Evolutionary conservation across 64 coral and sea anemone species (phyloP), one percentile per base, ranked within the genome.

Genomic region (Stichodactyla mertensii): DNA sequence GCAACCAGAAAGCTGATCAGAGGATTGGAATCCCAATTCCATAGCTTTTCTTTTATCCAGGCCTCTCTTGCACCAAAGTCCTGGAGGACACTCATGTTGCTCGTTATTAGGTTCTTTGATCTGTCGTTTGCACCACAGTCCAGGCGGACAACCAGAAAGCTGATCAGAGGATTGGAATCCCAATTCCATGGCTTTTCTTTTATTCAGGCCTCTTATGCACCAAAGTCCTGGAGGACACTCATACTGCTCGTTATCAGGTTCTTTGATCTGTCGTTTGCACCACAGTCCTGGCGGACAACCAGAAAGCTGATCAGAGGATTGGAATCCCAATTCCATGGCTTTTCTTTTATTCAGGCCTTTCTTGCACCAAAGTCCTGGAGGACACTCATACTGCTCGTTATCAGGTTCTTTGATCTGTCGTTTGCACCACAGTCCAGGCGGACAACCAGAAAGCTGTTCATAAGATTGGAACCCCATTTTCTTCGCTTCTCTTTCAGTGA

Each of bases 211-310:
- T 64, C 83, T 85, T 26, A 23, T 60, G 23, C 83, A 85, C 83
- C 54, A 54, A 11, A 60, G 15, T 55, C 83, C 83, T 13, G 59
- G 56, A 14, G 83, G 83, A 86, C 89, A 91, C 7, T 61, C 56
- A 71, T 11, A 22, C 31, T 36, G 36, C 26, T 12, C 54, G 84
- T 27, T 66, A 61, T 70, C 62, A 23, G 66, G 36, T 15, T 13
- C 4, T 56, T 57, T 16, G 51, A 11, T 71, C 20, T 80, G 52
- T 55, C 78, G 16, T 61, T 80, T 80, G 57, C 87, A 88, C 87
- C 87, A 88, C 9, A 88, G 56, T n/a, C 87, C 87, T n/a, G 87
- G 87, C 0, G 87, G 87, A 53, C 87, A 88, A 7, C 36, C n/a
- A 14, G 51, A 54, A 54, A 18, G 12, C 56, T 16, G 71, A 19